Evolutionary conservation across 2,797 vertebrate genomes (phyloP).

Genomic region (Sebastes oblongus): DNA sequence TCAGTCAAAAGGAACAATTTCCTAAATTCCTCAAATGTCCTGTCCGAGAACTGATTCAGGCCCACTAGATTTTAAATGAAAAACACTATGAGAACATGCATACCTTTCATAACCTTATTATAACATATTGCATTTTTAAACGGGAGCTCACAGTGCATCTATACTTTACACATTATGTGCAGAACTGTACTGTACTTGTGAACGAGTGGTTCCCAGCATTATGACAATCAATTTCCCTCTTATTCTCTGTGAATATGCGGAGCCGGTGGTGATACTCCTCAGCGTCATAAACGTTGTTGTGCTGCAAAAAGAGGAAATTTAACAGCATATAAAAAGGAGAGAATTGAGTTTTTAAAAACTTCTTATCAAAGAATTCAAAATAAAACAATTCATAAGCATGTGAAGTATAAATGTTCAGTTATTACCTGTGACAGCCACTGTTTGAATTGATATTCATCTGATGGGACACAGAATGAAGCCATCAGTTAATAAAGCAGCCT

Average conservation of each 20-base stretch:
- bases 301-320: conserved; percentile 24
- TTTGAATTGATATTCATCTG: conserved; percentile 65
- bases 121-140: background rate
- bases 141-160: background rate
- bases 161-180: background rate
- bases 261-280: conserved; percentile 58
- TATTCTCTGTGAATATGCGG: conserved; percentile 59
- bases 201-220: conserved; percentile 66
- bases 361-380: background rate
- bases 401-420: background rate
- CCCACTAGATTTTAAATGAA: conserved; percentile 72
- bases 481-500: background rate
- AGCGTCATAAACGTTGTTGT: conserved; percentile 45
- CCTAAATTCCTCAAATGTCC: conserved; percentile 82
- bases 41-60: conserved; percentile 86
- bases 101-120: background rate
- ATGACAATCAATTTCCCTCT: conserved; percentile 53
- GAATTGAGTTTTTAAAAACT: accelerated
- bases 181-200: conserved; percentile 52
- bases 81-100: background rate
- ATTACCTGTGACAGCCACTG: conserved; percentile 64
- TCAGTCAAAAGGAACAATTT: conserved; percentile 36
- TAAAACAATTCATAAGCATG: background rate
- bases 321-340: background rate
- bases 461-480: conserved; percentile 13